These are phyloP conservation scores for Thamnophis elegans DNA, from an alignment of 2,797 vertebrate genomes.

Conservation along the genomic window DNA sequence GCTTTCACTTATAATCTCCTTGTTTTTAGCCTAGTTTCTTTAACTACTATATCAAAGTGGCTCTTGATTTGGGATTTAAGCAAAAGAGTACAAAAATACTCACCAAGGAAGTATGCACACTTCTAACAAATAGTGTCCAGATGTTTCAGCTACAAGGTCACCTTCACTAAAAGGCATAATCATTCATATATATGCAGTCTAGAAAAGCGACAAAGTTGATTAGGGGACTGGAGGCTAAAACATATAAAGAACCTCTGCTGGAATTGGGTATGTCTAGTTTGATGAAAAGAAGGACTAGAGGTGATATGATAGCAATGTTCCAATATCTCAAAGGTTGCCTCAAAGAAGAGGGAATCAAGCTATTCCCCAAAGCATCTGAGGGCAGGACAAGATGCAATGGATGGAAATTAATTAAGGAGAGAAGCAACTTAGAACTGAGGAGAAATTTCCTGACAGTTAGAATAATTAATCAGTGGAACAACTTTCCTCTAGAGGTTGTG, in stretches of 20 bases:
- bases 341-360: background rate
- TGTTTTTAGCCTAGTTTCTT: background rate
- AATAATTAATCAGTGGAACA: no score
- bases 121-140: background rate
- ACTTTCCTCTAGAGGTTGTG: background rate
- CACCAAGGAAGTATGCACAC: background rate
- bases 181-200: background rate
- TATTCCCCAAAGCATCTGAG: background rate
- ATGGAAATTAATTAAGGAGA: no score
- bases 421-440: no score
- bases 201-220: background rate
- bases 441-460: no score
- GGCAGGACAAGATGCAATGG: no score
- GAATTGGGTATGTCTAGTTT: background rate
- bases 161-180: background rate
- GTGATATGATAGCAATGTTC: background rate
- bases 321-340: background rate
- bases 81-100: background rate
- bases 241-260: background rate
- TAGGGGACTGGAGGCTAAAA: background rate
- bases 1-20: background rate
- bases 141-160: background rate
- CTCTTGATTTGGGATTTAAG: background rate
- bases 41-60: background rate
- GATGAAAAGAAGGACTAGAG: background rate